Conservation (phyloP, 2,888 invertebrate genomes). For the Lasioglossum morio region DNA sequence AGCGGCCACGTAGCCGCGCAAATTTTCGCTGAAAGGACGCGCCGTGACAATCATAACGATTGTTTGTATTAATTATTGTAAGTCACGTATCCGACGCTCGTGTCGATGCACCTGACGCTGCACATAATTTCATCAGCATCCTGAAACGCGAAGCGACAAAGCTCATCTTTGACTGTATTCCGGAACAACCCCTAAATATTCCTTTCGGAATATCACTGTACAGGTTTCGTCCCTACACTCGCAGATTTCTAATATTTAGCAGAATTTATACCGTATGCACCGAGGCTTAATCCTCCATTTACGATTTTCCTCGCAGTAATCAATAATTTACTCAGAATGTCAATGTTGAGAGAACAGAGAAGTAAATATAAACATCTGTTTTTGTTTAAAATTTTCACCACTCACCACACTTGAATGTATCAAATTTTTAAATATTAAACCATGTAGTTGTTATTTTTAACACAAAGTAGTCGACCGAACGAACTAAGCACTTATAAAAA, state of each 20-base stretch:
- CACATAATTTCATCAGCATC: conserved; percentile 76
- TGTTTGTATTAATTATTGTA: conserved; percentile 81
- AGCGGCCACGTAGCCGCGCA: conserved; percentile 45
- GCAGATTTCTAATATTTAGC: conserved; percentile 10
- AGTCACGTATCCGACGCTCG: conserved; percentile 80
- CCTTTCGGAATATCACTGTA: conserved; percentile 22
- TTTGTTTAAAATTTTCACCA: neutral
- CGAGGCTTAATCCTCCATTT: neutral
- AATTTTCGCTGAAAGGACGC: conserved; percentile 54
- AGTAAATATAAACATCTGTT: neutral
- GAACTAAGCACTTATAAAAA: neutral
- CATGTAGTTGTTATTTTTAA: neutral
- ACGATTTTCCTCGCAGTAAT: neutral
- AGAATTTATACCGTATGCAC: neutral
- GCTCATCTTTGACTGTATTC: conserved; percentile 33
- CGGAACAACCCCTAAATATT: conserved; percentile 1
- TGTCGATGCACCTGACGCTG: conserved; percentile 61
- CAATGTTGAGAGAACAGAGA: neutral
- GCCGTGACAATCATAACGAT: conserved; percentile 72
- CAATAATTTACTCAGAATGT: neutral
- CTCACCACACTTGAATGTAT: too few relatives aligned
- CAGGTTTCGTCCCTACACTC: conserved; percentile 3
- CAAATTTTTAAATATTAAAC: neutral
- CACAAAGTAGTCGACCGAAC: neutral
- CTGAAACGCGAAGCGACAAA: conserved; percentile 58